phyloP scores from a whole-genome alignment of 2,797 vertebrate genomes.

The Tinamus major region DNA sequence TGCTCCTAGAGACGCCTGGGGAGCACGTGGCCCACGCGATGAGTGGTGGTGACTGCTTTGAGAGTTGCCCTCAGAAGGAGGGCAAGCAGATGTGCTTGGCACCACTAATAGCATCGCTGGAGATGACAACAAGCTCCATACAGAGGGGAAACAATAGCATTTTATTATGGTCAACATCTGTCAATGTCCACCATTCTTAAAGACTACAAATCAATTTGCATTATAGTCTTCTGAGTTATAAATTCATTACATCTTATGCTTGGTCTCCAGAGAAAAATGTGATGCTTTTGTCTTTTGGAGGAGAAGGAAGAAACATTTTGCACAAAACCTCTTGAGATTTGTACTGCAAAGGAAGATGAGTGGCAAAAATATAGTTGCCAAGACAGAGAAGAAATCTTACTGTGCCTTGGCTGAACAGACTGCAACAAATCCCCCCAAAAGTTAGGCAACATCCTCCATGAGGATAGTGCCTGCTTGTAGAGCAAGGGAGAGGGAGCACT shows the following conservation, averaged over 20 bases:
- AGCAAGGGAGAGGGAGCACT: not conserved
- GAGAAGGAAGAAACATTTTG: not conserved
- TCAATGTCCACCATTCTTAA: not conserved
- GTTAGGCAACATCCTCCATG: not conserved
- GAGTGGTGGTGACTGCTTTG: not conserved
- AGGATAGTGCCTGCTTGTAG: not conserved
- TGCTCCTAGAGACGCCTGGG: not conserved
- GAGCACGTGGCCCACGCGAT: not conserved
- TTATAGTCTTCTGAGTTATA: not conserved
- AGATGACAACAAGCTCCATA: not conserved
- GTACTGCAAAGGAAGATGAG: not conserved
- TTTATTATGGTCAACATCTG: slow-evolving; percentile 1
- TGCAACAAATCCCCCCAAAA: not conserved
- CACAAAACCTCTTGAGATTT: not conserved
- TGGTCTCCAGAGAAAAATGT: not conserved
- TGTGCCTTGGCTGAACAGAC: not conserved
- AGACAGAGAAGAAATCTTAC: not conserved
- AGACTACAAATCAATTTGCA: not conserved
- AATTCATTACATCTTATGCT: accelerated
- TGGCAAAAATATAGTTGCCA: not conserved
- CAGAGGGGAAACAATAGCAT: accelerated
- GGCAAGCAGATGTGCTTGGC: not conserved
- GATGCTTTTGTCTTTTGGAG: not conserved
- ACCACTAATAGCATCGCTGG: not conserved
- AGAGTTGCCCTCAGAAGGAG: not conserved